Percentiles rank a stretch among this genome's conserved stretches.
Conservation (phyloP, 2,888 invertebrate genomes). For the Synergus gifuensis region DNA sequence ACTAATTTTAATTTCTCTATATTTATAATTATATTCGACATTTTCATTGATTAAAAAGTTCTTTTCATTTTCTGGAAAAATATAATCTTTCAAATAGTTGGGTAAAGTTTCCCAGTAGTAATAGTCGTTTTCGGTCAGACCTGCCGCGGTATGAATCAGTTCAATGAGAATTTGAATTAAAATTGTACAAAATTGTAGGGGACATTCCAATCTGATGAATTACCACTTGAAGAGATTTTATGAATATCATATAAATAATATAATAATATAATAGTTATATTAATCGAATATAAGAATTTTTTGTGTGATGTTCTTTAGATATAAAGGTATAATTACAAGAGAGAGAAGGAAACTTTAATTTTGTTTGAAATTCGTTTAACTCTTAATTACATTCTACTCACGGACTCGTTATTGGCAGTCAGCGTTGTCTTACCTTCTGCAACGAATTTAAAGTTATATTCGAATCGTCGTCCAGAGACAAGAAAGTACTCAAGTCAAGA, state of each 20-base stretch:
- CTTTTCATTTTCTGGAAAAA: background rate
- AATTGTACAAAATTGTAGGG: background rate
- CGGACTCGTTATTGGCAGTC: background rate
- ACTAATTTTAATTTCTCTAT: too few species aligned
- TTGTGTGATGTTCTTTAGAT: background rate
- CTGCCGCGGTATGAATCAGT: background rate
- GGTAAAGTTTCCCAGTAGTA: background rate
- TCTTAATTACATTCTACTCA: slow-evolving; percentile 1
- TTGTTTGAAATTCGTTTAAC: slow-evolving; percentile 7
- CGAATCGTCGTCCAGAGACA: background rate
- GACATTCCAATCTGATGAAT: too few species aligned
- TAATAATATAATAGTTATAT: background rate
- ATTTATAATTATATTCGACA: background rate
- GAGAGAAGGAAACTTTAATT: background rate
- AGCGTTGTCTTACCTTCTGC: background rate
- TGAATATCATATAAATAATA: background rate
- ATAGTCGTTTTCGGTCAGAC: background rate
- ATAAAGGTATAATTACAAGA: background rate
- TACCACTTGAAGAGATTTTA: too few species aligned
- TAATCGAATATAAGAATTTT: background rate
- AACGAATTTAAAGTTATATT: background rate
- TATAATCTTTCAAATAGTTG: background rate
- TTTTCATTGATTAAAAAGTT: background rate
- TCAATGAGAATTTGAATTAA: background rate
- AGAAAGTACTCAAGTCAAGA: background rate